A percentile compares a stretch with the other conserved stretches of the same genome.
phyloP scores from a whole-genome alignment of 2,888 invertebrate genomes.

The Andrena haemorrhoa region DNA sequence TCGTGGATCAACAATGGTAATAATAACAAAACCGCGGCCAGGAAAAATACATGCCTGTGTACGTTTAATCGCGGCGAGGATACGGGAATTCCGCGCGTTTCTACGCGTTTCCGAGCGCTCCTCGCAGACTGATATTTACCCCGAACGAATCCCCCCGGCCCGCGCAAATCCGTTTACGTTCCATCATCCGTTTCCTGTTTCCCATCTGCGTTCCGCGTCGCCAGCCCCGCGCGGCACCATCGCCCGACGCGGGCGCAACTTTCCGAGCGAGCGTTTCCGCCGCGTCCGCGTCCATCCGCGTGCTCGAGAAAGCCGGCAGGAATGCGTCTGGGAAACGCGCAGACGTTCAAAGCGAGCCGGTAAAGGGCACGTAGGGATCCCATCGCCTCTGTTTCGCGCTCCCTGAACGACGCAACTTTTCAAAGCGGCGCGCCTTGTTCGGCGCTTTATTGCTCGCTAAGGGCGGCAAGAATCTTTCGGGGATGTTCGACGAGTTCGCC shows the following conservation, averaged over 20 bases:
- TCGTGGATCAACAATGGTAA: constrained; percentile 12
- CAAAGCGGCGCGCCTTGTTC: too few relatives aligned
- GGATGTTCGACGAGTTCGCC: too few relatives aligned
- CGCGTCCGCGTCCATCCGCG: constrained; percentile 9
- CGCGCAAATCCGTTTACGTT: constrained; percentile 24
- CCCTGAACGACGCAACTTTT: too few relatives aligned
- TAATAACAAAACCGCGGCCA: background rate
- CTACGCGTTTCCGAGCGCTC: background rate
- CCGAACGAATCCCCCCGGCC: background rate
- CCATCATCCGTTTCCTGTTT: constrained; percentile 27
- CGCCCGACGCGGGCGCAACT: constrained; percentile 6
- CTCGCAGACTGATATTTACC: constrained; percentile 14
- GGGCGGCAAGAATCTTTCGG: too few relatives aligned
- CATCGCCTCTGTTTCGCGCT: too few relatives aligned
- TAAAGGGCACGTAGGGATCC: too few relatives aligned
- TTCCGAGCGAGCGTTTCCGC: background rate
- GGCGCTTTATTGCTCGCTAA: too few relatives aligned
- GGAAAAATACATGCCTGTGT: background rate
- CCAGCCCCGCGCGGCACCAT: background rate
- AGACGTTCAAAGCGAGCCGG: background rate
- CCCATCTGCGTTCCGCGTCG: constrained; percentile 22
- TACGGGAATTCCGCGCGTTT: background rate
- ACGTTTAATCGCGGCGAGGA: background rate
- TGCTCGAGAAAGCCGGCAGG: background rate
- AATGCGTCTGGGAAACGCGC: background rate